Evolutionary conservation across 2,888 invertebrate species (phyloP).

Genomic region (Dicyrtomina minuta): DNA sequence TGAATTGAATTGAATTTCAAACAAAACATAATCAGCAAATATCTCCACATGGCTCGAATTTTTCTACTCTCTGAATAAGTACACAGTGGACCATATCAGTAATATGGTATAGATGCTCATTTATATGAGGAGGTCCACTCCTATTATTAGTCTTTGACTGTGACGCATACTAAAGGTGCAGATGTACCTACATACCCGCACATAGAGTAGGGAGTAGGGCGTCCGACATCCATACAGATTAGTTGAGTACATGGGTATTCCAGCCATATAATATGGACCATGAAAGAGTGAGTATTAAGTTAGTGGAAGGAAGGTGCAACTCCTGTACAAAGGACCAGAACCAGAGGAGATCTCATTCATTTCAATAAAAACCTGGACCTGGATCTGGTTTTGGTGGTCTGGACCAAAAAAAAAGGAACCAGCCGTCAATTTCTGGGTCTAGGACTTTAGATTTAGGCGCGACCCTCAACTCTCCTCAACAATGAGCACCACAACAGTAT

Average conservation of each 20-base stretch:
- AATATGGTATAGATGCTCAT: too few relatives aligned
- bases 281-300: neutral
- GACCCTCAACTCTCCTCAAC: neutral
- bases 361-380: slow-evolving; percentile 14
- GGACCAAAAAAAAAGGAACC: neutral
- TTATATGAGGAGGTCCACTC: too few relatives aligned
- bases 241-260: neutral
- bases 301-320: too few relatives aligned
- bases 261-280: too few relatives aligned
- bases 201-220: neutral
- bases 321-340: neutral
- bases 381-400: neutral
- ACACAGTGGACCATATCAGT: too few relatives aligned
- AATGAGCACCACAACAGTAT: too few relatives aligned
- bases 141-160: too few relatives aligned
- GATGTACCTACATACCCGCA: neutral
- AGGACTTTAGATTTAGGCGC: slow-evolving; percentile 5
- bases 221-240: neutral
- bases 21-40: neutral
- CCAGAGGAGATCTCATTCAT: neutral
- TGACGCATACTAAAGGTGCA: too few relatives aligned
- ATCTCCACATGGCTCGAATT: slow-evolving; percentile 9
- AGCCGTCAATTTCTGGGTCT: slow-evolving; percentile 14
- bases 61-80: neutral
- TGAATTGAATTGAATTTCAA: slow-evolving; percentile 10